These are phyloP conservation scores for Muscina levida DNA, from an alignment of 2,888 invertebrate species.

Conservation along the genomic window DNA sequence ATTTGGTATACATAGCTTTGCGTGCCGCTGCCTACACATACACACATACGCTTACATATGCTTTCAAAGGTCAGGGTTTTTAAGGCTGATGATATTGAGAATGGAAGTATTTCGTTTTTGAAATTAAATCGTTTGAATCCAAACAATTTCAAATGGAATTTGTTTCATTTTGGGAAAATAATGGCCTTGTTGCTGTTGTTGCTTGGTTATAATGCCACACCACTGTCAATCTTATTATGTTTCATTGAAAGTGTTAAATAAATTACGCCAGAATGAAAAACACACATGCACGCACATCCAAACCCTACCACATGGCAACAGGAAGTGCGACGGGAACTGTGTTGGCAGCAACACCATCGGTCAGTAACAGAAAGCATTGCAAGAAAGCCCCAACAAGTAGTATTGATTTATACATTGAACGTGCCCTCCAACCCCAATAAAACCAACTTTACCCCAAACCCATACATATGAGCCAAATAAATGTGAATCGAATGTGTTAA, in stretches of 20 bases:
- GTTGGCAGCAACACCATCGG: no score
- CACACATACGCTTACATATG: no score
- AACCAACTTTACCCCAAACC: no score
- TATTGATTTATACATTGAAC: conserved; percentile 61
- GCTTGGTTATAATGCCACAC: not conserved
- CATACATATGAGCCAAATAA: no score
- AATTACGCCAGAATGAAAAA: conserved; percentile 7
- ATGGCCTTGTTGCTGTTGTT: conserved; percentile 4
- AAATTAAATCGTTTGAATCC: conserved; percentile 25
- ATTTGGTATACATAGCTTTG: no score
- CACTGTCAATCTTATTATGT: conserved; percentile 38
- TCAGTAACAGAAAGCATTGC: conserved; percentile 42
- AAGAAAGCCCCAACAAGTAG: conserved; percentile 46
- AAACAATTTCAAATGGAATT: not conserved
- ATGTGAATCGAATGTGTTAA: no score
- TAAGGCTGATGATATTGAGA: not conserved
- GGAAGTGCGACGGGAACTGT: no score
- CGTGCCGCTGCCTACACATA: no score
- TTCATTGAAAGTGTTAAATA: conserved; percentile 43
- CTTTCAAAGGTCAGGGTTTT: not conserved
- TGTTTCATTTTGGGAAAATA: not conserved
- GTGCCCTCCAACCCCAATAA: conserved; percentile 44
- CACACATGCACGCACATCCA: conserved; percentile 8
- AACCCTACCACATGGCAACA: no score
- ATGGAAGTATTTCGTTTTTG: not conserved